Percentiles rank a stretch among this genome's conserved stretches.
Evolutionary conservation across 2,888 invertebrate genomes (phyloP).

Genomic region (Cetonia aurata): DNA sequence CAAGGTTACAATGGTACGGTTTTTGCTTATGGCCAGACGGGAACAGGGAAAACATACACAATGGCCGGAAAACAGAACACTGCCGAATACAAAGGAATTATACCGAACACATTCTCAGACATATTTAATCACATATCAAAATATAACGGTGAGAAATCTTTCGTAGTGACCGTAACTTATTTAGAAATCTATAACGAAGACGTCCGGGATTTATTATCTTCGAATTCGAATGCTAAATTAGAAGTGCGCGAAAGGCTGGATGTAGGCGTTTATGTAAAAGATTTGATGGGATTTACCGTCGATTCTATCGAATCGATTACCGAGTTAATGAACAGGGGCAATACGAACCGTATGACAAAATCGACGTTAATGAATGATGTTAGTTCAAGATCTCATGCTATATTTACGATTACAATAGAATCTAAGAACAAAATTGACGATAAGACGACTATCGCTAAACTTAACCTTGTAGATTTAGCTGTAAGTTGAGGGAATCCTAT

Average conservation of each 20-base stretch:
- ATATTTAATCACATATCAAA: slow-evolving; percentile 98
- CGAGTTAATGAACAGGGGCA: slow-evolving; percentile 82
- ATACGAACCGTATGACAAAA: slow-evolving; percentile 91
- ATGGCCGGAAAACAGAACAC: slow-evolving; percentile 94
- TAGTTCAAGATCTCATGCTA: slow-evolving; percentile 97
- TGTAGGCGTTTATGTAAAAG: slow-evolving; percentile 98
- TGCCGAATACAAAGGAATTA: slow-evolving; percentile 95
- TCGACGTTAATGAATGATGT: slow-evolving; percentile 98
- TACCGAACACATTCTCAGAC: slow-evolving; percentile 99
- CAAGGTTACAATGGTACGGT: slow-evolving; percentile 97
- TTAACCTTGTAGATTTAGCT: slow-evolving; percentile 97
- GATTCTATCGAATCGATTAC: slow-evolving; percentile 71
- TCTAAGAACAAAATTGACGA: slow-evolving; percentile 89
- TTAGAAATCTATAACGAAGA: slow-evolving; percentile 99
- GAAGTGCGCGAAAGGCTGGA: slow-evolving; percentile 97
- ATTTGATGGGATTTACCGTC: slow-evolving; percentile 98
- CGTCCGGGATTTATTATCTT: slow-evolving; percentile 90
- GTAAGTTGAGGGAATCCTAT: slow-evolving; percentile 69
- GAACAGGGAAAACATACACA: slow-evolving; percentile 98
- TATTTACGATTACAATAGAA: slow-evolving; percentile 98
- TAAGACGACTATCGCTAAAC: slow-evolving; percentile 92
- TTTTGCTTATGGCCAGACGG: slow-evolving; percentile 92
- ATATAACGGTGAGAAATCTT: slow-evolving; percentile 79
- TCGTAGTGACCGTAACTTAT: slow-evolving; percentile 97
- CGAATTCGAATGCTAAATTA: slow-evolving; percentile 86